Evolutionary conservation across 1,140 invertebrate species (phyloP).

Genomic region (Hyphantria cunea): DNA sequence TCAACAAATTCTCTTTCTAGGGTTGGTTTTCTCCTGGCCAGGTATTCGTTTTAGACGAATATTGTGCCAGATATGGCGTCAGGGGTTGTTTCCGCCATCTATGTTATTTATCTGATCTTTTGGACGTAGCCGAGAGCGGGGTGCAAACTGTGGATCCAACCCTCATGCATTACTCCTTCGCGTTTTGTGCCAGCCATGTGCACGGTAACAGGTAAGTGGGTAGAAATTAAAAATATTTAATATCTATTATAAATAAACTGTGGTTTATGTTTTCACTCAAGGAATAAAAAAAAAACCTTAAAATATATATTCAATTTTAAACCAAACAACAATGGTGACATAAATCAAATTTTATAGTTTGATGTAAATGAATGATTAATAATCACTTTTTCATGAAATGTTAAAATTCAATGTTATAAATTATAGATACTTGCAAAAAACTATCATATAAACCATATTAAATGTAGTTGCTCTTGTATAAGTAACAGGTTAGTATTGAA

Average conservation of each 20-base stretch:
- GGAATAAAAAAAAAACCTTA: no score
- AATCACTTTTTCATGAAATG: not conserved
- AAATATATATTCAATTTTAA: no score
- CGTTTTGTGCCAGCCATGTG: slow-evolving; percentile 99
- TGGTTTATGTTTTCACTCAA: no score
- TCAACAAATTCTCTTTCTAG: slow-evolving; percentile 75
- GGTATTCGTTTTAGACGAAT: slow-evolving; percentile 99
- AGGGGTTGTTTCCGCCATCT: slow-evolving; percentile 98
- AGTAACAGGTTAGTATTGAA: slow-evolving; percentile 24
- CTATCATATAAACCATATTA: not conserved
- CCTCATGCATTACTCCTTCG: slow-evolving; percentile 98
- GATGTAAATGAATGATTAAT: no score
- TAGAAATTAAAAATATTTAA: not conserved
- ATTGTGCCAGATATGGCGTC: slow-evolving; percentile 98
- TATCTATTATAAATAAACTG: no score
- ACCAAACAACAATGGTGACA: no score
- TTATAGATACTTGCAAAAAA: no score
- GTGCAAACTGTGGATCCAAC: slow-evolving; percentile 97
- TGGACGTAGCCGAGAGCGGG: slow-evolving; percentile 97
- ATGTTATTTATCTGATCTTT: slow-evolving; percentile 96
- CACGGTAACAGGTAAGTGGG: slow-evolving; percentile 94
- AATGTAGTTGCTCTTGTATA: slow-evolving; percentile 17
- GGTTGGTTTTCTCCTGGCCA: slow-evolving; percentile 99
- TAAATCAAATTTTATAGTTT: no score
- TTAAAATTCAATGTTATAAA: not conserved